Percentiles rank a stretch among this genome's conserved stretches.
phyloP scores from a whole-genome alignment of 1,140 invertebrate species.

The Laupala kohalensis region DNA sequence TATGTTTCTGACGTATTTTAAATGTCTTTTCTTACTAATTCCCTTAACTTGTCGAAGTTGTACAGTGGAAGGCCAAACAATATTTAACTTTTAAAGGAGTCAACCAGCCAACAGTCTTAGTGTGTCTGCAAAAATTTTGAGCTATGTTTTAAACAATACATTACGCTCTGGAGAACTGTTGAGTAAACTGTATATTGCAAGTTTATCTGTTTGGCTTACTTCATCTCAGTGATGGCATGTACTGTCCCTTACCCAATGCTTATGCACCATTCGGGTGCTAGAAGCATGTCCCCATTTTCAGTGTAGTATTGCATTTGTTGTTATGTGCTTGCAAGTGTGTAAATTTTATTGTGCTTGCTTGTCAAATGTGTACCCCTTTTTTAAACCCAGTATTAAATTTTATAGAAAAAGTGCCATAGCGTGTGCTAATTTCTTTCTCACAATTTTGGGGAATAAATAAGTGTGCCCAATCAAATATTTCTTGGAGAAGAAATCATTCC shows the following conservation, averaged over 20 bases:
- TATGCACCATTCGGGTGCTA: not conserved
- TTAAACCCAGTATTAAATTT: not conserved
- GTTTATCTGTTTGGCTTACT: not conserved
- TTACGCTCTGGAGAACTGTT: not conserved
- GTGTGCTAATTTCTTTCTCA: too few species aligned
- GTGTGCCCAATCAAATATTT: too few species aligned
- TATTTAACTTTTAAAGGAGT: not conserved
- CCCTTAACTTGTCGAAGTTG: too few species aligned
- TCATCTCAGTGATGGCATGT: not conserved
- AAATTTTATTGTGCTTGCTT: not conserved
- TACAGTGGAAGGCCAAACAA: too few species aligned
- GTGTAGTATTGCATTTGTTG: not conserved
- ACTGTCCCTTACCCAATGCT: not conserved
- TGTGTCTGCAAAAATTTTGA: too few species aligned
- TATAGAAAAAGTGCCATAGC: not conserved
- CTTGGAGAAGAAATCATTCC: too few species aligned
- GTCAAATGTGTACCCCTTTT: not conserved
- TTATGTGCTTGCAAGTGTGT: not conserved
- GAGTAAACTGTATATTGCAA: not conserved
- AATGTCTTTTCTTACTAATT: too few species aligned
- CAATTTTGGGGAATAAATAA: too few species aligned
- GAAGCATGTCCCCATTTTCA: not conserved
- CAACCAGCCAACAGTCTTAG: not conserved
- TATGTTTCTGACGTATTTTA: too few species aligned
- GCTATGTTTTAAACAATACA: too few species aligned